A percentile compares a stretch with the other conserved stretches of the same genome.
phyloP scores from a whole-genome alignment of 2,113 vertebrate genomes.

The Sapayoa aenigma region DNA sequence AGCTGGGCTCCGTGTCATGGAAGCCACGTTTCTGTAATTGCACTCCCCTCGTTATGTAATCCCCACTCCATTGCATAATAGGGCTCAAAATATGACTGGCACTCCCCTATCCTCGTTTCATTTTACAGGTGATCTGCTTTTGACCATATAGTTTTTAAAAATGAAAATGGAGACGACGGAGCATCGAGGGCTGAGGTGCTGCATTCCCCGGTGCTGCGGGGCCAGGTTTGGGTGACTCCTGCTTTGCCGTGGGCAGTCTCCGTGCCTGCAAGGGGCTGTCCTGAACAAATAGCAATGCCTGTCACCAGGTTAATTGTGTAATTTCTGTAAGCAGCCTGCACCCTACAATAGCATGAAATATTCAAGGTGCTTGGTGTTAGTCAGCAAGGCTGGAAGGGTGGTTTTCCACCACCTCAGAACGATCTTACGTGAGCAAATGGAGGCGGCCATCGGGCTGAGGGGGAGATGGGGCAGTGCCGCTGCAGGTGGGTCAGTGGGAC shows the following conservation, averaged over 20 bases:
- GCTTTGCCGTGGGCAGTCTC: background rate
- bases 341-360: background rate
- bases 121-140: background rate
- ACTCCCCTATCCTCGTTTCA: background rate
- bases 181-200: rapidly evolving
- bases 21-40: constrained; percentile 6
- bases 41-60: constrained; percentile 21
- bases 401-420: rapidly evolving
- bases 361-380: background rate
- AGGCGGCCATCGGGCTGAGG: rapidly evolving
- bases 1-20: background rate
- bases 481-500: background rate
- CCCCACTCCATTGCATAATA: constrained; percentile 33
- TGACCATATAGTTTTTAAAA: background rate
- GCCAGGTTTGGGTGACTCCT: background rate
- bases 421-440: background rate
- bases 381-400: background rate
- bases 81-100: background rate
- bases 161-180: rapidly evolving
- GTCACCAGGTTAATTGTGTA: background rate
- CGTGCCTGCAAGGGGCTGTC: background rate
- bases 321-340: background rate
- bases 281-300: background rate
- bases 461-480: rapidly evolving
- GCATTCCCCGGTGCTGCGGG: background rate